These are phyloP conservation scores for Nymphalis c-album DNA, from an alignment of 2,888 invertebrate species.

Conservation along the genomic window DNA sequence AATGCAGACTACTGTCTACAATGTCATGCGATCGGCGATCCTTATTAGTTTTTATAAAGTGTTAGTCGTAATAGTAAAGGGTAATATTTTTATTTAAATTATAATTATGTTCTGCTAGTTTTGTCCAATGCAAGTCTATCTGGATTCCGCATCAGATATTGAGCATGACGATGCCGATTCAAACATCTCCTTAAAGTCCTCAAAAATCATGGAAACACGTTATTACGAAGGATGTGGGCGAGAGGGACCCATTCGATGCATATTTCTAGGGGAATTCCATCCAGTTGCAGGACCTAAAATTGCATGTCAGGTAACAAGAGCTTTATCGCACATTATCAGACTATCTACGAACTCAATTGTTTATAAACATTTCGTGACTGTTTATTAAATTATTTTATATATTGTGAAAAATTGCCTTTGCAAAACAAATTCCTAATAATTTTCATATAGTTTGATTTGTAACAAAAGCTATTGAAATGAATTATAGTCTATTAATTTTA, in stretches of 20 bases:
- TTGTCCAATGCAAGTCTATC: conserved; percentile 35
- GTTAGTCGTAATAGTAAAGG: conserved; percentile 10
- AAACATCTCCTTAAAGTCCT: conserved; percentile 51
- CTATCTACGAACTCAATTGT: conserved; percentile 14
- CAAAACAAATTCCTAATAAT: too few relatives aligned
- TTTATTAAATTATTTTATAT: background rate
- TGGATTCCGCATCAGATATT: conserved; percentile 25
- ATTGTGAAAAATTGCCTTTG: background rate
- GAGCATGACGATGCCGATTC: conserved; percentile 48
- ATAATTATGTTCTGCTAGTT: conserved; percentile 28
- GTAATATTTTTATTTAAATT: conserved; percentile 5
- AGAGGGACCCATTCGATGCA: conserved; percentile 90
- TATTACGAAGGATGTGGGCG: conserved; percentile 84
- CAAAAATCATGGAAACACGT: conserved; percentile 71
- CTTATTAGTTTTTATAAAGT: conserved; percentile 16
- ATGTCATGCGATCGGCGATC: conserved; percentile 36
- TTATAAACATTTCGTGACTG: conserved; percentile 15
- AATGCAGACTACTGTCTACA: conserved; percentile 34
- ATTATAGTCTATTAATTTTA: too few relatives aligned
- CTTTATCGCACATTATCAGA: background rate
- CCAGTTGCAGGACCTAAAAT: conserved; percentile 91
- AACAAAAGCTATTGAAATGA: too few relatives aligned
- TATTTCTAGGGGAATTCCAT: conserved; percentile 90
- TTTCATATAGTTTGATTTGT: too few relatives aligned
- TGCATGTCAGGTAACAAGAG: conserved; percentile 86